Evolutionary conservation across 1,140 invertebrate genomes (phyloP), one percentile per base, ranked within the genome.

Genomic region (Parapsyche elsis): DNA sequence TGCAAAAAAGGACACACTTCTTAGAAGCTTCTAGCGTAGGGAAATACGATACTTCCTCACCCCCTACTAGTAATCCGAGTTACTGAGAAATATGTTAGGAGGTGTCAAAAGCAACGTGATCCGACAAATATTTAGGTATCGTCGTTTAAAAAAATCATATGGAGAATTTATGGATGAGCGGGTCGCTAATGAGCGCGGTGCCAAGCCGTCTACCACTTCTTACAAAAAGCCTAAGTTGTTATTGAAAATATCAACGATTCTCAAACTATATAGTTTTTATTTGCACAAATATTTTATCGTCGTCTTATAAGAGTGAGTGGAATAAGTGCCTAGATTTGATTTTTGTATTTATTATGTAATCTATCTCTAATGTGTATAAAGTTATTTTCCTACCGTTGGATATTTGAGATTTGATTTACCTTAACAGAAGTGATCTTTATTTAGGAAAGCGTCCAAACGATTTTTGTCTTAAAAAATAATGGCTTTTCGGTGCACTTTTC

Each of bases 101-200:
- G 30, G 77, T 79, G 81, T 79, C 73, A 80, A 71, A 79, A 71
- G 81, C 49, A 82, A 82, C 73, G 64, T 21, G 81, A 82, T n/a
- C 14, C 81, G 67, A 73, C 67, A 82, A 80, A 82, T 78, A 82
- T 80, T 80, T 78, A 79, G 21, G 23, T 46, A 71, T 76, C 14
- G 21, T 24, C 14, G 64, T 26, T 26, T 26, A 26, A 46, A 75
- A 64, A 76, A 75, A n/a, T 26, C 16, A 71, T 23, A 67, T 26
- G 26, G 57, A 78, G 30, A 67, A 70, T 53, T 46, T 78, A 30
- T 46, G 78, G 70, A 64, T 45, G 23, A 76, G 21, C 26, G 14
- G 26, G 14, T 26, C 21, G 44, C 64, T 82, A 82, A 82, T 80
- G 81, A 82, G 76, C 9, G 16, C 16, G 81, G 81, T 80, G 81